A percentile compares a stretch with the other conserved stretches of the same genome.
Conservation (phyloP, 2,797 vertebrate species). For the Macropus fuliginosus region DNA sequence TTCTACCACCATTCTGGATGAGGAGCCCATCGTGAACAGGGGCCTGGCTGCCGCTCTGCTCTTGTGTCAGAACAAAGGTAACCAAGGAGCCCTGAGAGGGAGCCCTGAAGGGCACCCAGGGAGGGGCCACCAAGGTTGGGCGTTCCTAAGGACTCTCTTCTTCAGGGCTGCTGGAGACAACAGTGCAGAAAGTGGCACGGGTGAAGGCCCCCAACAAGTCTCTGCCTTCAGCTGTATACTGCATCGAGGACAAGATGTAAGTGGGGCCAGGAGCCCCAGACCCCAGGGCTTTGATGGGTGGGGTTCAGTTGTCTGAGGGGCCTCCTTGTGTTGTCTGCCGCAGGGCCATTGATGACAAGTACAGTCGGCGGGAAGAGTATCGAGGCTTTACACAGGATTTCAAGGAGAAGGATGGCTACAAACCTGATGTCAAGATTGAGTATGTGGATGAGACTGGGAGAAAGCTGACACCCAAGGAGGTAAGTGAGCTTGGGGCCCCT, state of each 20-base stretch:
- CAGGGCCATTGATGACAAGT: constrained; percentile 95
- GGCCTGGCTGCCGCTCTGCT: constrained; percentile 92
- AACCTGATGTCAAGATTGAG: constrained; percentile 94
- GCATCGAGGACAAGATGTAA: constrained; percentile 97
- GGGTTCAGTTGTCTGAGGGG: accelerated
- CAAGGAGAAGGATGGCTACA: constrained; percentile 94
- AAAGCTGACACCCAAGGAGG: constrained; percentile 94
- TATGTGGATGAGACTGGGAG: constrained; percentile 96
- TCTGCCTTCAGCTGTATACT: constrained; percentile 92
- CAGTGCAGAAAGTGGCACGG: constrained; percentile 92
- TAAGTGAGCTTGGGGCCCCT: constrained; percentile 43
- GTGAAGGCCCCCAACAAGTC: constrained; percentile 90
- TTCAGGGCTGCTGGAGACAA: constrained; percentile 92
- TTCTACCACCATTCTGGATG: constrained; percentile 94
- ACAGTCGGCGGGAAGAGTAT: constrained; percentile 94
- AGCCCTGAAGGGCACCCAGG: accelerated
- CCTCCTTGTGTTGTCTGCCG: accelerated
- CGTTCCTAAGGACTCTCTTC: neutral
- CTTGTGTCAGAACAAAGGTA: constrained; percentile 95
- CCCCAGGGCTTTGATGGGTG: accelerated
- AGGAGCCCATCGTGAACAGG: constrained; percentile 95
- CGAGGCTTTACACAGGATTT: constrained; percentile 96
- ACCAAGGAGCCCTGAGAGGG: neutral
- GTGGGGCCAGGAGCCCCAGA: constrained; percentile 29
- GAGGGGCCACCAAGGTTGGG: no score